Evolutionary conservation across 2,888 invertebrate species (phyloP), one percentile per base, ranked within the genome.

Genomic region (Cabera pusaria): DNA sequence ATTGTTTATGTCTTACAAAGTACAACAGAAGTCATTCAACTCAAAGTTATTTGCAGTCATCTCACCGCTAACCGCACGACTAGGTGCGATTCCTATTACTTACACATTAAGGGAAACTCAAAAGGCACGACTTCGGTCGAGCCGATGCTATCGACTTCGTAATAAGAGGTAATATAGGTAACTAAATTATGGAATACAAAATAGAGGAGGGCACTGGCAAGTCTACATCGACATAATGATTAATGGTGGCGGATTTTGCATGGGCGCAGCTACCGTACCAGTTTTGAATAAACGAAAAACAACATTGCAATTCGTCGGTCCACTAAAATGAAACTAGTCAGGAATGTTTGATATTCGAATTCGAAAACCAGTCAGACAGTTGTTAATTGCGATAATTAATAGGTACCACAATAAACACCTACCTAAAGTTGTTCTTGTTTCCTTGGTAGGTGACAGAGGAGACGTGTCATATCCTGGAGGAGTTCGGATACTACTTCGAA

Each of bases 401-500:
- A n/a, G n/a, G n/a, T n/a, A n/a, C n/a, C n/a, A n/a, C n/a, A n/a
- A n/a, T n/a, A n/a, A n/a, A n/a, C n/a, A n/a, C n/a, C n/a, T n/a
- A n/a, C n/a, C n/a, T n/a, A n/a, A n/a, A n/a, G n/a, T n/a, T 27
- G 33, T 18, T 33, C 7, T 33, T 21, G 14, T 28, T 22, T 36
- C 27, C 4, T 4, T 9, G 5, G 6, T 11, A 98, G 97, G 98
- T 98, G 11, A 98, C 98, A 0, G 97, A 98, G 72, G 98, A 98
- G 72, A 98, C 97, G 0, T 95, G 96, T 60, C 92, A 93, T 56
- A 97, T 98, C 50, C 91, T 99, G 10, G 93, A 96, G 69, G 91
- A 92, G 29, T 98, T 97, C 70, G 97, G 97, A 1, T 98, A 97
- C 80, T 94, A 93, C 49, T 98, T 98, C 76, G 97, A 97, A 74